Conservation (phyloP, 2,888 invertebrate genomes). For the Seira musarum region DNA sequence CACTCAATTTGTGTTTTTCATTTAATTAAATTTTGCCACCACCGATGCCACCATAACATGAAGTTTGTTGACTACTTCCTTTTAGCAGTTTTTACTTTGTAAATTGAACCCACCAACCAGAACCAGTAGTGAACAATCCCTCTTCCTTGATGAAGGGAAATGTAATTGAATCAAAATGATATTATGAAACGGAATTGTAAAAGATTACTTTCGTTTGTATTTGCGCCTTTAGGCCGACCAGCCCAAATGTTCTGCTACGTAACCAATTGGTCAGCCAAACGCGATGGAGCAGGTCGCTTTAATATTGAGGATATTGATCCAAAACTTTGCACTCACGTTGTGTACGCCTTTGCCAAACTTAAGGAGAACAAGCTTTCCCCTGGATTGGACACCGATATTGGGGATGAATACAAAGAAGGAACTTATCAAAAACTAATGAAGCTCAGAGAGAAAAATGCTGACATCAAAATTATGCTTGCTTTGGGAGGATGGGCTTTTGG, state of each 20-base stretch:
- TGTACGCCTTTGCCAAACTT: slow-evolving; percentile 95
- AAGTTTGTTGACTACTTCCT: too few relatives aligned
- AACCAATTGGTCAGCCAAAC: slow-evolving; percentile 96
- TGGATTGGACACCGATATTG: slow-evolving; percentile 83
- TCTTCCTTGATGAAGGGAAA: not conserved
- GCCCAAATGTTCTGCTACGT: slow-evolving; percentile 95
- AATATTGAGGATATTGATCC: slow-evolving; percentile 91
- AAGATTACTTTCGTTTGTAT: slow-evolving; percentile 22
- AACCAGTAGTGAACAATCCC: too few relatives aligned
- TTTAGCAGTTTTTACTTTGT: not conserved
- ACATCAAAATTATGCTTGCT: slow-evolving; percentile 79
- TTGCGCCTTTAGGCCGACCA: slow-evolving; percentile 79
- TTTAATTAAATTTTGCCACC: slow-evolving; percentile 49
- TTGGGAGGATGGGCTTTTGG: slow-evolving; percentile 97
- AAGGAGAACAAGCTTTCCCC: slow-evolving; percentile 88
- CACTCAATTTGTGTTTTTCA: slow-evolving; percentile 23
- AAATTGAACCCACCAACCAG: not conserved
- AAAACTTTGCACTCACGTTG: slow-evolving; percentile 92
- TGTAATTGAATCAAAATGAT: slow-evolving; percentile 7
- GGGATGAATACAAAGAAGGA: slow-evolving; percentile 72
- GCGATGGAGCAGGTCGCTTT: slow-evolving; percentile 90
- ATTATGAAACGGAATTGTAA: slow-evolving; percentile 1
- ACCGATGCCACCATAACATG: too few relatives aligned
- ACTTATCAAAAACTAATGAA: slow-evolving; percentile 90
- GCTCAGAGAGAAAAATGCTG: slow-evolving; percentile 89